These are phyloP conservation scores for Amyelois transitella DNA, from an alignment of 1,140 invertebrate genomes.

Conservation along the genomic window DNA sequence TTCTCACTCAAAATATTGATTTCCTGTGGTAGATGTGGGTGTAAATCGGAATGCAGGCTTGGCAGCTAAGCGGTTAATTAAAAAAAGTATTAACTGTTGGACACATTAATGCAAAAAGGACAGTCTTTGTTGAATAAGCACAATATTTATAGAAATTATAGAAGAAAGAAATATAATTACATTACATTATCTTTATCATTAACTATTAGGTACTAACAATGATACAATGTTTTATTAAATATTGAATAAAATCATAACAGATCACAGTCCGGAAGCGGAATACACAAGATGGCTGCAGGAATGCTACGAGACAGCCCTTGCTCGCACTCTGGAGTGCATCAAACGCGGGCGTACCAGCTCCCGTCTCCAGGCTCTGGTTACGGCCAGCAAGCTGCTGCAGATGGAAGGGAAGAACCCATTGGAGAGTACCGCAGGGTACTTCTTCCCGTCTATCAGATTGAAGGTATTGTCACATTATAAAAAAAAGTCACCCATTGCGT, in stretches of 20 bases:
- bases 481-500: neutral
- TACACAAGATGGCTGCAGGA: constrained; percentile 77
- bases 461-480: constrained; percentile 50
- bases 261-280: constrained; percentile 75
- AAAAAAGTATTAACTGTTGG: too few species aligned
- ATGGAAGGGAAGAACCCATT: constrained; percentile 79
- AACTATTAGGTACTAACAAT: neutral
- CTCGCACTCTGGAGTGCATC: constrained; percentile 72
- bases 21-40: too few species aligned
- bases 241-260: constrained; percentile 29
- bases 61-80: too few species aligned
- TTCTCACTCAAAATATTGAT: too few species aligned
- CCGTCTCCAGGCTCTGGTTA: constrained; percentile 78
- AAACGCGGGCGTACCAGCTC: constrained; percentile 70
- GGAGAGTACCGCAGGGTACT: constrained; percentile 71
- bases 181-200: too few species aligned
- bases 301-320: constrained; percentile 77
- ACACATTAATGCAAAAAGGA: too few species aligned
- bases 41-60: too few species aligned
- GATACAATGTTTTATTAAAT: constrained; percentile 3
- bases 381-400: constrained; percentile 79
- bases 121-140: too few species aligned
- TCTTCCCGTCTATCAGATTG: constrained; percentile 77
- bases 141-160: too few species aligned
- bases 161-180: too few species aligned